Base-by-base conservation (phyloP, 2,797 vertebrate species). In the Syngnathus acus region DNA sequence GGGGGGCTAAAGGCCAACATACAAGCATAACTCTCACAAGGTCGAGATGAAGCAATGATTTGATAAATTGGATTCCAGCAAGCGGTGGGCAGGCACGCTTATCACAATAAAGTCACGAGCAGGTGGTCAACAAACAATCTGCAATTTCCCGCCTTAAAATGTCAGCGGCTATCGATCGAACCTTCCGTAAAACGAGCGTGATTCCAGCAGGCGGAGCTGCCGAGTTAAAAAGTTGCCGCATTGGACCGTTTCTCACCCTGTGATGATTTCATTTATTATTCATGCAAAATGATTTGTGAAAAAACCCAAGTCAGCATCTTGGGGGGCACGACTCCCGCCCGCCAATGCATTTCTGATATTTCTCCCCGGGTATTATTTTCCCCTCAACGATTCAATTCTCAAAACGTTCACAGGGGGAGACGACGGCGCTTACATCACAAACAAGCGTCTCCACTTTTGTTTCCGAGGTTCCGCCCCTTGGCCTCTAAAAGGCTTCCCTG, bases 181-280 rank as follows among this genome's bases (percentile, higher is more conserved):
- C 73, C 62, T 64, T 71, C 60, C 66, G 68, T 75, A 73, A 63
- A 65, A 26, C 54, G 66, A 73, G 72, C 70, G 60, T 60, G 71
- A 82, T 73, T 78, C 74, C 76, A 55, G 63, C 64, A 43, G 75
- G 73, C 58, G 78, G 75, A 78, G 43, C 43, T 65, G 67, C 75
- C 69, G 75, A 75, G 65, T 60, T 64, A 66, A 74, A 66, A 78
- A 67, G 62, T 68, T 68, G 65, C 61, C 54, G 68, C 77, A 83
- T 80, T 77, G 70, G 74, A 63, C 21, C 42, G 9, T 67, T 0
- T 7, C 69, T 71, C 66, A 72, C 75, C 75, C 75, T 82, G 77
- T 83, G 74, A 83, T 79, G 72, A 74, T 67, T 75, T 61, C 74
- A 83, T 88, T 85, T 69, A 88, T 86, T 86, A 87, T 85, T 89